A percentile compares a stretch with the other conserved stretches of the same genome.
phyloP scores from a whole-genome alignment of 2,797 vertebrate genomes.

The Liasis olivaceus region DNA sequence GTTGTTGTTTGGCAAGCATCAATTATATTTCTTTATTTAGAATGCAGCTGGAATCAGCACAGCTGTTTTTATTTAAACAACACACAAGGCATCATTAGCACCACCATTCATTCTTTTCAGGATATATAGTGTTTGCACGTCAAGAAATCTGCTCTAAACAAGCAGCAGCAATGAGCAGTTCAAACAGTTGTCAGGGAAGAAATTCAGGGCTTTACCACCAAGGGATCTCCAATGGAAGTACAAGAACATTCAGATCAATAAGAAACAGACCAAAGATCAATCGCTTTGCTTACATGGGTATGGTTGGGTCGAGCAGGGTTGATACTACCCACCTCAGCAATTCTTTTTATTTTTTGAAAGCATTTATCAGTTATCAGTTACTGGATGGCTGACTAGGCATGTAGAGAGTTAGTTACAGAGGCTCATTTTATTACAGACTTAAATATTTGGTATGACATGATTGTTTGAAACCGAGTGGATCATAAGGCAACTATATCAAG shows the following conservation, averaged over 20 bases:
- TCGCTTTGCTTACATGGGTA: background rate
- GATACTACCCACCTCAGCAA: background rate
- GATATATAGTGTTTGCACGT: background rate
- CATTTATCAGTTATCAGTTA: background rate
- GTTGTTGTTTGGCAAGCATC: constrained; percentile 9
- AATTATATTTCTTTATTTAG: constrained; percentile 39
- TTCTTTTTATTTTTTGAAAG: background rate
- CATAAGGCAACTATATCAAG: background rate
- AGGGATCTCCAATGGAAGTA: background rate
- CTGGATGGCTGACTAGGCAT: background rate
- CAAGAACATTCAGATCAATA: background rate
- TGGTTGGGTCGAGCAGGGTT: background rate
- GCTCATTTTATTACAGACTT: background rate
- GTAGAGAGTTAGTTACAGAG: background rate
- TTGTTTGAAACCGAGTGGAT: background rate
- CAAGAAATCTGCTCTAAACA: constrained; percentile 10
- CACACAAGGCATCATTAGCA: constrained; percentile 36
- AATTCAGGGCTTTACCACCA: background rate
- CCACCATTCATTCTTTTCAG: constrained; percentile 18
- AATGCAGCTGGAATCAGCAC: constrained; percentile 49
- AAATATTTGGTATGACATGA: background rate
- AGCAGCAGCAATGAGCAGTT: background rate
- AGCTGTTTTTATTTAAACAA: constrained; percentile 58
- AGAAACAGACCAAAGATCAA: background rate
- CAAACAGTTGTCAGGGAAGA: background rate